These are phyloP conservation scores for Euglossa dilemma DNA, from an alignment of 1,140 invertebrate genomes.

Conservation along the genomic window DNA sequence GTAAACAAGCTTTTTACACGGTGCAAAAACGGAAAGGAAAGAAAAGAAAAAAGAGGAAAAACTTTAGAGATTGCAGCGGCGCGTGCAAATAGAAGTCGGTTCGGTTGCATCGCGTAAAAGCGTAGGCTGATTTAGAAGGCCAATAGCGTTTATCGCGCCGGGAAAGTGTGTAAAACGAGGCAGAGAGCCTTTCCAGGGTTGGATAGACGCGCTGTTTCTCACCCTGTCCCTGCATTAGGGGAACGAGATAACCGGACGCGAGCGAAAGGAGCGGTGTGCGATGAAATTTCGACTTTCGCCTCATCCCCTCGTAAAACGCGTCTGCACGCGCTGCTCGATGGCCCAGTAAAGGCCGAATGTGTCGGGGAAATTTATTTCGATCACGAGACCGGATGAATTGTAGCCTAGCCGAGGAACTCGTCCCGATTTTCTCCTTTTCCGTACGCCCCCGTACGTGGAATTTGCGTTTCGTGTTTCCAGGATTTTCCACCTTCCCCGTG, in stretches of 20 bases:
- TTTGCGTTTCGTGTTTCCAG: conserved; percentile 6
- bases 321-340: conserved; percentile 2
- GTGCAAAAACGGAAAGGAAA: too few relatives aligned
- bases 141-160: conserved; percentile 2
- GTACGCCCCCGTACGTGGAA: neutral
- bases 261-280: neutral
- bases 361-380: conserved; percentile 26
- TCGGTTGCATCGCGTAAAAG: neutral
- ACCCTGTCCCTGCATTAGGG: neutral
- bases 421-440: neutral
- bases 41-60: too few relatives aligned
- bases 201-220: conserved; percentile 3
- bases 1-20: neutral
- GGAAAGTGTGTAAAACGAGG: neutral
- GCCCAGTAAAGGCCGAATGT: conserved; percentile 6
- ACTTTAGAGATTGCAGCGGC: neutral
- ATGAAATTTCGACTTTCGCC: conserved; percentile 26
- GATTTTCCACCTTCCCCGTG: neutral
- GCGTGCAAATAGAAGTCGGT: neutral
- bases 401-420: neutral
- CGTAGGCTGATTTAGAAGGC: conserved; percentile 19
- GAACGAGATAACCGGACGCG: neutral
- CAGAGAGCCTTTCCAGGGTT: neutral
- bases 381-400: conserved; percentile 24
- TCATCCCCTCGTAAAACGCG: neutral